Evolutionary conservation across 2,113 vertebrate species (phyloP), one percentile per base, ranked within the genome.

Genomic region (Haemorhous mexicanus): DNA sequence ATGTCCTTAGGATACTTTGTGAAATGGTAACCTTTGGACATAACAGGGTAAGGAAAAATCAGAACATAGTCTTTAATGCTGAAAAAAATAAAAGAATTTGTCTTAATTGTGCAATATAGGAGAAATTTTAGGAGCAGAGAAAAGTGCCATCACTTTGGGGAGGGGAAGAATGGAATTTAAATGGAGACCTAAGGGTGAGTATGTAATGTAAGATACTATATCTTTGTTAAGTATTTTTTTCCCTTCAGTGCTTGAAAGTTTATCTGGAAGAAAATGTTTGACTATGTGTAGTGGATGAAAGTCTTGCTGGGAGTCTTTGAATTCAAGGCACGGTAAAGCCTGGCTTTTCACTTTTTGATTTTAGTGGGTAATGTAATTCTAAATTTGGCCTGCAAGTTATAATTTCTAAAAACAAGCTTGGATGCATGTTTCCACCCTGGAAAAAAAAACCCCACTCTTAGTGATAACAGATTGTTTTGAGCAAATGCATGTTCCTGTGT

Each of bases 21-120:
- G 76, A 92, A 95, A 58, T 62, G 58, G 59, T 94, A 90, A 97
- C 84, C 88, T 96, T 96, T 96, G 93, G 84, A 93, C 91, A 47
- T 72, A 70, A 73, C 10, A 53, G 87, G 24, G 43, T 43, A 74
- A 73, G 61, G 39, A 94, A 88, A 95, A 78, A 55, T 66, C 55
- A 91, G 86, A 78, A 72, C 35, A 53, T 3, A 39, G 30, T 53
- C 62, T 91, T 72, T 41, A 62, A 66, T 21, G 4, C 26, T 20
- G 22, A 3, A 22, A 7, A 6, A 8, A 23, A 24, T 28, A 53
- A 47, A 43, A 41, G 76, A 47, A 35, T 76, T 85, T 33, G 7
- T 62, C 76, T 90, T 69, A 91, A 73, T 95, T 95, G 59, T 0
- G 0, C 50, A 95, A 75, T 78, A 62, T 4, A 3, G 70, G 66